These are phyloP conservation scores for Trogon melanurus DNA, from an alignment of 2,113 vertebrate genomes.

Conservation along the genomic window DNA sequence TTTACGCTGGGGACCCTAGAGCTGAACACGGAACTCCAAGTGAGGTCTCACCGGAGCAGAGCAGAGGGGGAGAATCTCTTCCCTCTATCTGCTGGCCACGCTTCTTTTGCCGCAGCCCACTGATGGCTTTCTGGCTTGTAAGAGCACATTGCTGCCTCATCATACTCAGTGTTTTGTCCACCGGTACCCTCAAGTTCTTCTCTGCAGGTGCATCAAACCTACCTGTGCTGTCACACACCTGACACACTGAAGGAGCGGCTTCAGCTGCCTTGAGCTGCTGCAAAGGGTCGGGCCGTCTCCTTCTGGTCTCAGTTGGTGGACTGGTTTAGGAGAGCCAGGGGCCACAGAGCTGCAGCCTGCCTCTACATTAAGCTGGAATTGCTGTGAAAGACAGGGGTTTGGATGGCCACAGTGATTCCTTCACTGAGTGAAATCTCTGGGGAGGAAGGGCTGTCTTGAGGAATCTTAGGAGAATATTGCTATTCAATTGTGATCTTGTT, in stretches of 20 bases:
- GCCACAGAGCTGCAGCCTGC: not conserved
- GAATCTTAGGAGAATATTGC: not conserved
- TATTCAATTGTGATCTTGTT: not conserved
- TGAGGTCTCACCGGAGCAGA: too few species aligned
- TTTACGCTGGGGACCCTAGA: too few species aligned
- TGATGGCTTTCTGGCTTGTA: not conserved
- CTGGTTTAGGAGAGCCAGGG: not conserved
- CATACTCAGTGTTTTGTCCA: not conserved
- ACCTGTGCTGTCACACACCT: accelerated
- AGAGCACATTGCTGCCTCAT: not conserved
- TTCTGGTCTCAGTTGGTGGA: not conserved
- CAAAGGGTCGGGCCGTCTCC: accelerated
- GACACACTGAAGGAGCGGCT: accelerated
- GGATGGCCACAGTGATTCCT: not conserved
- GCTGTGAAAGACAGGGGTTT: not conserved
- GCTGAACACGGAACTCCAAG: too few species aligned
- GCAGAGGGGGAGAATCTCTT: too few species aligned
- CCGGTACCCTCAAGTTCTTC: not conserved
- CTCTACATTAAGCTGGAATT: not conserved
- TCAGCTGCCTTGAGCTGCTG: not conserved
- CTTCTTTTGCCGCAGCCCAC: not conserved
- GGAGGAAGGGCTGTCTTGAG: not conserved
- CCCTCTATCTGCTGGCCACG: too few species aligned
- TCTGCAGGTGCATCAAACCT: not conserved
- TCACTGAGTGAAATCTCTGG: not conserved